Conservation (phyloP, 2,113 vertebrate genomes). For the Thermophis baileyi region DNA sequence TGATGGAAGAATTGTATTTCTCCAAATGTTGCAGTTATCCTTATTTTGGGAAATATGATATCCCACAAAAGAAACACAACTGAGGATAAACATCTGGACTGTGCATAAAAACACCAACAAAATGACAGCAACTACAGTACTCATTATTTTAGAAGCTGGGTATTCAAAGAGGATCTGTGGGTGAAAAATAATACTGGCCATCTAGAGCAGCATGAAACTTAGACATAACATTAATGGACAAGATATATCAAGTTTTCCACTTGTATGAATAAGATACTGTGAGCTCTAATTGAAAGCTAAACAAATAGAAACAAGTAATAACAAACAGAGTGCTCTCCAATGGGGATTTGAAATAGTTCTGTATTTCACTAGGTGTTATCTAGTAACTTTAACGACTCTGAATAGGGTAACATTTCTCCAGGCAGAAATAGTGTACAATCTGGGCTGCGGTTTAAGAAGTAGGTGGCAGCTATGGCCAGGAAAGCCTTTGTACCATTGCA, state of each 20-base stretch:
- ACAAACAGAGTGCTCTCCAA: background rate
- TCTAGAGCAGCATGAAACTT: slow-evolving; percentile 24
- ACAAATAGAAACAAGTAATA: slow-evolving; percentile 39
- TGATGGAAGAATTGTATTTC: background rate
- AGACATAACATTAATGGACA: slow-evolving; percentile 28
- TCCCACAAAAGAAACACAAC: background rate
- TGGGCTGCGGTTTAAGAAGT: background rate
- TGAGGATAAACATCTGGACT: background rate
- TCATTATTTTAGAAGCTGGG: background rate
- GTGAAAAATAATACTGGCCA: background rate
- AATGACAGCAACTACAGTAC: background rate
- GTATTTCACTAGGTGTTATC: background rate
- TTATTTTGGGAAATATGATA: background rate
- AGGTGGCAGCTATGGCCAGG: no score
- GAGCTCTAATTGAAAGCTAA: slow-evolving; percentile 38
- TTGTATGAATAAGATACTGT: slow-evolving; percentile 43
- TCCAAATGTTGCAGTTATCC: background rate
- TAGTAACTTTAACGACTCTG: background rate
- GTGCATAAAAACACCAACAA: background rate
- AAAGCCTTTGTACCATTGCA: background rate
- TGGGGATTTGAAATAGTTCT: background rate
- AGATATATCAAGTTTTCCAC: slow-evolving; percentile 34
- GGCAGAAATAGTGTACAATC: background rate
- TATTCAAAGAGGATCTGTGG: background rate
- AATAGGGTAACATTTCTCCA: background rate